phyloP scores from a whole-genome alignment of 2,113 vertebrate genomes.

The Leucosticte australis region DNA sequence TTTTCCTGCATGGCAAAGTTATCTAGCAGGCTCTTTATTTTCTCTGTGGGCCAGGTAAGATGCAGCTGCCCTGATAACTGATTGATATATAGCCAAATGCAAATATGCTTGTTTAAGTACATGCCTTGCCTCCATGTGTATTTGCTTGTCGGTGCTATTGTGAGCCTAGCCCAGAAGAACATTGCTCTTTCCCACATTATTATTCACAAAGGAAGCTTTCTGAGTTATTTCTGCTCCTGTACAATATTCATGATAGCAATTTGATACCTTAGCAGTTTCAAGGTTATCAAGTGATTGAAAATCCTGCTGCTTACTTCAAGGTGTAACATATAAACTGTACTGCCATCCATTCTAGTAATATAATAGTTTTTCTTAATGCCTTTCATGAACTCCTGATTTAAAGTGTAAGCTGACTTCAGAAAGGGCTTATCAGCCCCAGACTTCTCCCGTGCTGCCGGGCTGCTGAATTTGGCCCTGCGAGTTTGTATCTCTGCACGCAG shows the following conservation, averaged over 20 bases:
- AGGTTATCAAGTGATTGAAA: slow-evolving; percentile 87
- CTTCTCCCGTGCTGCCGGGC: not conserved
- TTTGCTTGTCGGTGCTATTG: slow-evolving; percentile 49
- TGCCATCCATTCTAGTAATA: slow-evolving; percentile 77
- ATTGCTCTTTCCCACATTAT: slow-evolving; percentile 72
- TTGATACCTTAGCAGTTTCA: slow-evolving; percentile 84
- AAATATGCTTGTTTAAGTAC: slow-evolving; percentile 58
- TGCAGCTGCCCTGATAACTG: slow-evolving; percentile 43
- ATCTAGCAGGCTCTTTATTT: slow-evolving; percentile 8
- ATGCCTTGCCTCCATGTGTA: slow-evolving; percentile 40
- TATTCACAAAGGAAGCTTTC: slow-evolving; percentile 78
- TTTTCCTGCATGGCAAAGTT: not conserved
- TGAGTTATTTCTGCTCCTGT: slow-evolving; percentile 79
- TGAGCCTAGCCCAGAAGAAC: slow-evolving; percentile 64
- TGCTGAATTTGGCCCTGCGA: not conserved
- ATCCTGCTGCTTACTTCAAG: slow-evolving; percentile 81
- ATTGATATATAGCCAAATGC: slow-evolving; percentile 57
- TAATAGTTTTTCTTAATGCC: slow-evolving; percentile 79
- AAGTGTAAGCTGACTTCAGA: slow-evolving; percentile 74
- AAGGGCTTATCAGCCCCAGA: slow-evolving; percentile 69
- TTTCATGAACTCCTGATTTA: slow-evolving; percentile 82
- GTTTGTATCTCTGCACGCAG: not conserved
- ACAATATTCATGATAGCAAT: slow-evolving; percentile 85
- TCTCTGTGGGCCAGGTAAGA: slow-evolving; percentile 4
- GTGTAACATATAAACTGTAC: slow-evolving; percentile 77